phyloP scores from a whole-genome alignment of 2,113 vertebrate genomes.

The Platichthys flesus region DNA sequence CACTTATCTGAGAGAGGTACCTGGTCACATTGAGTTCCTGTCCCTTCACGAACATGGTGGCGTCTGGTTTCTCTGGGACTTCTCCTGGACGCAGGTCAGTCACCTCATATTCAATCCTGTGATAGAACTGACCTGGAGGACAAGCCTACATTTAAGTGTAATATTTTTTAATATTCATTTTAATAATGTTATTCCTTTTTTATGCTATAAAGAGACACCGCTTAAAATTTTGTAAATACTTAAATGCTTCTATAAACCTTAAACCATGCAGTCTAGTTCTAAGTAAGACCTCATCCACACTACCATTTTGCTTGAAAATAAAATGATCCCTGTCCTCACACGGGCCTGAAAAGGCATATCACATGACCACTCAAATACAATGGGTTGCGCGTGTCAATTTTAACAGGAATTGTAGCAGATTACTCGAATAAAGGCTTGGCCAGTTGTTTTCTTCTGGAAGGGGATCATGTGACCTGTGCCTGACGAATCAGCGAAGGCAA shows the following conservation, averaged over 20 bases:
- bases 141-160: neutral
- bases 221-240: neutral
- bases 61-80: conserved; percentile 89
- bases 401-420: too few species aligned
- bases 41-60: conserved; percentile 92
- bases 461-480: too few species aligned
- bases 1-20: conserved; percentile 64
- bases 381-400: too few species aligned
- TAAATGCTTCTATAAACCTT: neutral
- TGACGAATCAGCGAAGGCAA: too few species aligned
- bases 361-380: too few species aligned
- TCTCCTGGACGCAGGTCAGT: conserved; percentile 85
- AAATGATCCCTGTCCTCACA: too few species aligned
- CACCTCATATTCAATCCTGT: conserved; percentile 87
- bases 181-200: too few species aligned
- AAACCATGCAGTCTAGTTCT: neutral
- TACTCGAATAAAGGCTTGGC: too few species aligned
- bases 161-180: neutral
- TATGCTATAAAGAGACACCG: too few species aligned
- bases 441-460: too few species aligned
- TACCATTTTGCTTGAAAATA: too few species aligned
- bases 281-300: neutral
- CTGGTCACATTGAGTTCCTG: conserved; percentile 90
- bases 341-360: too few species aligned
- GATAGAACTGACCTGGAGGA: conserved; percentile 93